A percentile compares a stretch with the other conserved stretches of the same genome.
Evolutionary conservation across 2,888 invertebrate species (phyloP).

Genomic region (Spodoptera picta): DNA sequence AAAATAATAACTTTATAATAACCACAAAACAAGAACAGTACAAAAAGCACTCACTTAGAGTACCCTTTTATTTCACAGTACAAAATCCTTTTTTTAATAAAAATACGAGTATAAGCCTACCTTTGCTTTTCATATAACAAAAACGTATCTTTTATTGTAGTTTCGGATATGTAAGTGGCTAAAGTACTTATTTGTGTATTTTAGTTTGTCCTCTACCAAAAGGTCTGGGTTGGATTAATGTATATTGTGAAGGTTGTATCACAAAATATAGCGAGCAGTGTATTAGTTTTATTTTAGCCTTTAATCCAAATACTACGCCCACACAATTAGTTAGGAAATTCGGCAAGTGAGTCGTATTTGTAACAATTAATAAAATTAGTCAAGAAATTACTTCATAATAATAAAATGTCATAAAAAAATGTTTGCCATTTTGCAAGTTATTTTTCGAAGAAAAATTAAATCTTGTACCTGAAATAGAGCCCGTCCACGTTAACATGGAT

Average conservation of each 20-base stretch:
- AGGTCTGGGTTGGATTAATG: slow-evolving; percentile 26
- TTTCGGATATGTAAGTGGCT: slow-evolving; percentile 16
- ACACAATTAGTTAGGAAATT: background rate
- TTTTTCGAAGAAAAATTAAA: background rate
- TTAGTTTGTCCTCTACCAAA: slow-evolving; percentile 18
- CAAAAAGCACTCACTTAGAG: slow-evolving; percentile 14
- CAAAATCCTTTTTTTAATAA: slow-evolving; percentile 32
- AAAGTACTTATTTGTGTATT: slow-evolving; percentile 15
- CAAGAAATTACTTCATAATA: background rate
- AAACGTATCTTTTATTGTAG: slow-evolving; percentile 33
- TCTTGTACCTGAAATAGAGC: background rate
- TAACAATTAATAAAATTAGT: background rate
- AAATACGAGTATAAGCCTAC: slow-evolving; percentile 11
- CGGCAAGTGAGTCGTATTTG: background rate
- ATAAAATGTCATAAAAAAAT: background rate
- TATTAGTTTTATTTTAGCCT: slow-evolving; percentile 12
- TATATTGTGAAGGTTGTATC: slow-evolving; percentile 13
- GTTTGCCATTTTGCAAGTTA: background rate
- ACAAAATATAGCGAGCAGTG: slow-evolving; percentile 7
- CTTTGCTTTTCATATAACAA: slow-evolving; percentile 26
- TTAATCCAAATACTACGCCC: slow-evolving; percentile 14
- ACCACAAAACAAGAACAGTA: no score
- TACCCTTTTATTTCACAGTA: slow-evolving; percentile 24
- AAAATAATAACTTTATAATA: no score
- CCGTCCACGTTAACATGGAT: background rate